Evolutionary conservation across 1,140 invertebrate species (phyloP).

Genomic region (Pachyrhynchus sulphureomaculatus): DNA sequence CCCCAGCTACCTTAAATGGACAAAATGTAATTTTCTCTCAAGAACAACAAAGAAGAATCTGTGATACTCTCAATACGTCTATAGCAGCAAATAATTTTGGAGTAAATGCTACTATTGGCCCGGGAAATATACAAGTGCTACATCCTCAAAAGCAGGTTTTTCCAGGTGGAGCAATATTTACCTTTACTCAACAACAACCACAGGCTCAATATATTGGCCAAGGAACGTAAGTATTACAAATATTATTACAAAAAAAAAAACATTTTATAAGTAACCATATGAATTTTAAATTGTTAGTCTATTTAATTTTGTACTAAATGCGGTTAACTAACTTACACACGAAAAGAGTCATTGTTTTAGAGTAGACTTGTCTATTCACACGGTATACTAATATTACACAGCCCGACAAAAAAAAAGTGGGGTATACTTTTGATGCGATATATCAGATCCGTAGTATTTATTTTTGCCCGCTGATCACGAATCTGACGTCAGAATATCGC

Average conservation of each 20-base stretch:
- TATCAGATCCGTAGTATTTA: too few species aligned
- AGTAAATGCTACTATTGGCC: background rate
- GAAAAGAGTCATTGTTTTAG: too few species aligned
- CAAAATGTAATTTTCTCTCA: constrained; percentile 39
- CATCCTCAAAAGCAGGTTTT: constrained; percentile 28
- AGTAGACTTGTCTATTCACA: too few species aligned
- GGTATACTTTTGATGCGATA: too few species aligned
- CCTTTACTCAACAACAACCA: constrained; percentile 20
- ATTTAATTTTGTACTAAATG: too few species aligned
- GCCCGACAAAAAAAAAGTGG: too few species aligned
- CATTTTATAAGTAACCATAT: background rate
- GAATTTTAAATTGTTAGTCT: too few species aligned
- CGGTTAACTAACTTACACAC: too few species aligned
- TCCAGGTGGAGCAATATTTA: constrained; percentile 33
- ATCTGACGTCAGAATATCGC: too few species aligned
- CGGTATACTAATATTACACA: too few species aligned
- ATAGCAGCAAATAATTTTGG: constrained; percentile 14
- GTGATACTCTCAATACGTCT: constrained; percentile 35
- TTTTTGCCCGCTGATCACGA: too few species aligned
- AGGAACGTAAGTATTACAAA: background rate
- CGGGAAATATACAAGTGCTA: background rate
- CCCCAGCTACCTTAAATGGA: constrained; percentile 29
- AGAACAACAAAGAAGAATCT: constrained; percentile 38
- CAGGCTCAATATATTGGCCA: background rate
- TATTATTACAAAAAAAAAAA: background rate